Evolutionary conservation across 2,113 vertebrate species (phyloP), one percentile per base, ranked within the genome.

Genomic region (Phalacrocorax aristotelis): DNA sequence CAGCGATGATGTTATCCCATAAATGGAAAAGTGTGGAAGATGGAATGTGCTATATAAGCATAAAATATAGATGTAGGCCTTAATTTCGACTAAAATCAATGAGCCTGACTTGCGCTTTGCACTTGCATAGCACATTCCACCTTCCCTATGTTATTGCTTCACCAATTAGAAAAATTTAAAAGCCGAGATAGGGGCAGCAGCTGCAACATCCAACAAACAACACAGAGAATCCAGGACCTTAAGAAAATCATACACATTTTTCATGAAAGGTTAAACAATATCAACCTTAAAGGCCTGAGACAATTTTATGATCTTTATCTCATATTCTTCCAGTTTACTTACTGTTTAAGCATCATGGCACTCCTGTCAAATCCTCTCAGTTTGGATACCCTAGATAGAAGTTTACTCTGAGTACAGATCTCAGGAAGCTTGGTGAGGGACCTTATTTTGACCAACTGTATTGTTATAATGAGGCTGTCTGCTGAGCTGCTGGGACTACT

Each of bases 121-220:
- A 90, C 85, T 97, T 92, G 42, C 62, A 23, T 77, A 75, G 64
- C 62, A 71, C 75, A 68, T 83, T 95, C 20, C 64, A 60, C 78
- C 79, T 92, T 90, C 13, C 10, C 46, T 77, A 20, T 64, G 68
- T 38, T 93, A 81, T 40, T 94, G 51, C 58, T 58, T 96, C 80
- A 92, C 90, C 95, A 96, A 93, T 95, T 93, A 93, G 85, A 93
- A 96, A 95, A 96, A 96, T 94, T 94, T 86, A 94, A 97, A 87
- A 93, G 23, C 55, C 55, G 90, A 88, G 89, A 87, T 7, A 96
- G 46, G 77, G 68, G 21, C 8, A 82, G 38, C 51, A 94, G 69
- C 64, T 94, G 83, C 68, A 93, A 79, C 46, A 81, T 74, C 40
- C 60, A 87, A 81, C 40, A 54, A 92, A 46, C 34, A 94, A 65